Conservation (phyloP, 23 tunicate genomes). For the Ciona savignyi region DNA sequence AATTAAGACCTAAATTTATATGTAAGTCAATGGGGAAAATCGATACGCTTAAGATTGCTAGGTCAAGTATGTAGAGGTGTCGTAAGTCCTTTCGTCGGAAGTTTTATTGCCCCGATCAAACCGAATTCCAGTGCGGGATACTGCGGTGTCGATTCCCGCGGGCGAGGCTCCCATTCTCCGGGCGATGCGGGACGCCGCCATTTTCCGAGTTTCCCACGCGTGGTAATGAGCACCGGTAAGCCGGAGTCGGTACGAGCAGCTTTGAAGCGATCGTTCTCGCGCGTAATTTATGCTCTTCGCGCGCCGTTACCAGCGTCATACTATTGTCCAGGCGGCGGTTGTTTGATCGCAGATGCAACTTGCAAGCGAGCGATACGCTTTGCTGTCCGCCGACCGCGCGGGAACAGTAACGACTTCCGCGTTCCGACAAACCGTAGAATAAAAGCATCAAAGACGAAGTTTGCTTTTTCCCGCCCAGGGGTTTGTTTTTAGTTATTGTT, state of each 20-base stretch:
- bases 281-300: neutral
- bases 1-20: neutral
- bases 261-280: neutral
- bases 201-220: constrained; percentile 1
- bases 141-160: neutral
- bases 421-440: neutral
- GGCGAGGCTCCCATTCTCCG: neutral
- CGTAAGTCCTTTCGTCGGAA: neutral
- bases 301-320: neutral
- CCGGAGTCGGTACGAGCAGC: neutral
- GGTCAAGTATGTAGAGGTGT: neutral
- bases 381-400: neutral
- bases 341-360: neutral
- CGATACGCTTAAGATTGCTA: neutral
- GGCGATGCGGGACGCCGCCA: neutral
- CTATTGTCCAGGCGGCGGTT: neutral
- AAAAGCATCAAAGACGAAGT: neutral
- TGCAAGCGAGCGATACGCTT: neutral
- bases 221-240: neutral
- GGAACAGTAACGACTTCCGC: neutral
- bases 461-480: neutral
- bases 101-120: neutral
- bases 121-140: neutral
- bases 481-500: constrained; percentile 1
- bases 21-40: neutral